Evolutionary conservation across 2,888 invertebrate genomes (phyloP).

Genomic region (Drosophila paracracens): DNA sequence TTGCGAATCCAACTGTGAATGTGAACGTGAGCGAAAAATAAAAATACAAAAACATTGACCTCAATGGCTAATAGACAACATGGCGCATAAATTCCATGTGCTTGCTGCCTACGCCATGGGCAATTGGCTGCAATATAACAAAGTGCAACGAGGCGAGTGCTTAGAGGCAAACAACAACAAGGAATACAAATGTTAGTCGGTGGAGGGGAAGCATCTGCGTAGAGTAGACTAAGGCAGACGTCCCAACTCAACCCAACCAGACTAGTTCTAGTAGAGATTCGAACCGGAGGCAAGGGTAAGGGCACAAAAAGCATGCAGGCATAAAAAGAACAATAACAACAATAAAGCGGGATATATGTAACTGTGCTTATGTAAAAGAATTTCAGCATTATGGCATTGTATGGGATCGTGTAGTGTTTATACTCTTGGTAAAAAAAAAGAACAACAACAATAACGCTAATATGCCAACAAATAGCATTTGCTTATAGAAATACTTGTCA

Average conservation of each 20-base stretch:
- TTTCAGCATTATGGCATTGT: constrained; percentile 31
- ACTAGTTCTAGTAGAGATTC: constrained; percentile 12
- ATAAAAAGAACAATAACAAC: constrained; percentile 50
- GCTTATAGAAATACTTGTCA: constrained; percentile 10
- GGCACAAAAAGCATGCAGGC: constrained; percentile 43
- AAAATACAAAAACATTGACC: constrained; percentile 57
- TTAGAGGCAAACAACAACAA: constrained; percentile 35
- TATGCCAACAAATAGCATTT: constrained; percentile 31
- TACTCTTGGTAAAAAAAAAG: constrained; percentile 1
- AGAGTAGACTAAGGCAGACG: constrained; percentile 7
- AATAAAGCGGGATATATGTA: constrained; percentile 9
- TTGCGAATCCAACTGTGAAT: constrained; percentile 14
- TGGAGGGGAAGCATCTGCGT: neutral
- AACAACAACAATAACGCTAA: constrained; percentile 19
- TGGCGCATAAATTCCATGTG: constrained; percentile 73
- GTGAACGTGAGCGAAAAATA: constrained; percentile 5
- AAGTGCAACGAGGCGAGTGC: constrained; percentile 73
- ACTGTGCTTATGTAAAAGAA: constrained; percentile 24
- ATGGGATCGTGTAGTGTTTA: constrained; percentile 36
- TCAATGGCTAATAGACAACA: constrained; percentile 76
- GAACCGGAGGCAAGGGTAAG: constrained; percentile 31
- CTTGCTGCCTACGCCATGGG: constrained; percentile 64
- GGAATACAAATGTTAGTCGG: constrained; percentile 17
- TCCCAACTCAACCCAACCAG: constrained; percentile 1
- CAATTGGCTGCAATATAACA: constrained; percentile 83